Conservation (phyloP, 1,140 invertebrate genomes). For the Aphelenchoides besseyi region DNA sequence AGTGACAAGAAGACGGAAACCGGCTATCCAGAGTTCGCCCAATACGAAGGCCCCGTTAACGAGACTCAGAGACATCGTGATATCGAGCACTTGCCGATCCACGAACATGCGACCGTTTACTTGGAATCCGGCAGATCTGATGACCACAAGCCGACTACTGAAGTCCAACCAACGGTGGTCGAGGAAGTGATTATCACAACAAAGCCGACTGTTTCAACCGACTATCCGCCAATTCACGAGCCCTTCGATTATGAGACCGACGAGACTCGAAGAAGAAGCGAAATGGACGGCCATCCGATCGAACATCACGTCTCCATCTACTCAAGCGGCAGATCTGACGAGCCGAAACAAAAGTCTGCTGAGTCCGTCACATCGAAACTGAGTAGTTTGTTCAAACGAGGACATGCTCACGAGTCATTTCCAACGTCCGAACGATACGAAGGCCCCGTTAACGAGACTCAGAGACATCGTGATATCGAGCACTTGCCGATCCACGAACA, state of each 20-base stretch:
- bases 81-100: too few species aligned
- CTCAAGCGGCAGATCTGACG: background rate
- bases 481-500: conserved; percentile 16
- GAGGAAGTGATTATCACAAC: background rate
- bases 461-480: conserved; percentile 5
- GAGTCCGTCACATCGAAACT: background rate
- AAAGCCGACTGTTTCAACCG: background rate
- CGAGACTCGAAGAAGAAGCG: background rate
- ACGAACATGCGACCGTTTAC: too few species aligned
- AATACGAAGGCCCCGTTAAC: background rate
- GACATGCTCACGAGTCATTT: conserved; percentile 29
- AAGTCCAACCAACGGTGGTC: background rate
- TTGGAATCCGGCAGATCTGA: too few species aligned
- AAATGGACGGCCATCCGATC: background rate
- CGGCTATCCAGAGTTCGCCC: background rate
- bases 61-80: background rate
- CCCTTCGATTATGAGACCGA: background rate
- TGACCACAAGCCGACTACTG: background rate
- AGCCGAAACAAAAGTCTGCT: background rate
- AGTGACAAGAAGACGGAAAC: background rate
- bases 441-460: conserved; percentile 16
- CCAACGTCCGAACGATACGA: conserved; percentile 2
- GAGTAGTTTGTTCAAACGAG: conserved; percentile 17
- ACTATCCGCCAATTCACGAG: background rate
- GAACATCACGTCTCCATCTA: background rate